A percentile compares a stretch with the other conserved stretches of the same genome.
These are phyloP conservation scores for Felis catus DNA, from an alignment of 2,113 vertebrate species.

Conservation along the genomic window DNA sequence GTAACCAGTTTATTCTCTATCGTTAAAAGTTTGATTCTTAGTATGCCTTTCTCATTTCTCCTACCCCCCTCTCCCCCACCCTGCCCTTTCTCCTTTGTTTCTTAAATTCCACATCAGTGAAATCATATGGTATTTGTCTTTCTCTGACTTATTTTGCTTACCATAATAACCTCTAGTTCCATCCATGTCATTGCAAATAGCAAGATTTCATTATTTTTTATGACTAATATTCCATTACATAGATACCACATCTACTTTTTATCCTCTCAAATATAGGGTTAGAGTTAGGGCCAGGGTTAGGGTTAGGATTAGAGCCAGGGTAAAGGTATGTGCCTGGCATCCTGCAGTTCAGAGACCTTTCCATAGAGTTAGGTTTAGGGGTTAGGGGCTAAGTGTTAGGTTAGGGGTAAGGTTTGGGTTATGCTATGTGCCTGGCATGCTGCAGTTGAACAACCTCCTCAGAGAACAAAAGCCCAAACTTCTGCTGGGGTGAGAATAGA, in stretches of 20 bases:
- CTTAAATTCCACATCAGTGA: background rate
- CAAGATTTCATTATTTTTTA: background rate
- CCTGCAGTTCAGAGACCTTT: background rate
- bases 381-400: background rate
- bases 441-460: background rate
- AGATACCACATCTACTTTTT: background rate
- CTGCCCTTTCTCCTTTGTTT: background rate
- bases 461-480: background rate
- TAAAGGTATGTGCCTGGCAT: background rate
- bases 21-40: background rate
- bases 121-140: background rate
- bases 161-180: background rate
- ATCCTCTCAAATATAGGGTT: background rate
- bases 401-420: background rate
- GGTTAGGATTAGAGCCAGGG: background rate
- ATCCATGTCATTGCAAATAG: background rate
- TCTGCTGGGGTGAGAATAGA: background rate
- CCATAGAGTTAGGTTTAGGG: background rate
- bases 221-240: background rate
- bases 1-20: background rate
- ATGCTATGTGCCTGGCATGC: background rate
- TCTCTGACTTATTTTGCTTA: background rate
- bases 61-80: background rate
- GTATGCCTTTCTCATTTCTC: background rate
- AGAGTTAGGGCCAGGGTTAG: background rate